Evolutionary conservation across 2,113 vertebrate species (phyloP).

Genomic region (Pelecanoides urinatrix): DNA sequence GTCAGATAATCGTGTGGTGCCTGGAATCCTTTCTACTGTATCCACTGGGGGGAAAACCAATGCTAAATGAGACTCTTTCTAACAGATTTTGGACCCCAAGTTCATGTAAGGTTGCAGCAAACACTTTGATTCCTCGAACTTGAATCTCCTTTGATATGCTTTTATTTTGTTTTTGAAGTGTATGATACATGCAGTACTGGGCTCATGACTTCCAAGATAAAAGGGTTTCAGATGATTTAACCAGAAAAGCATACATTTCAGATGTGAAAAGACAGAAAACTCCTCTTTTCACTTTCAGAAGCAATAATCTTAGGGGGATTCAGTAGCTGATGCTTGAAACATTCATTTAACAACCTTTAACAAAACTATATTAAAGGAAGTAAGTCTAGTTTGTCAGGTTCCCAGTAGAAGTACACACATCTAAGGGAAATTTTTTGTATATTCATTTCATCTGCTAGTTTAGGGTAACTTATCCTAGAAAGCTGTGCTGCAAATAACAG

Average conservation of each 20-base stretch:
- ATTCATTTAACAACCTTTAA: background rate
- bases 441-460: background rate
- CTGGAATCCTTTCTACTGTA: background rate
- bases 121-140: background rate
- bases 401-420: background rate
- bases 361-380: background rate
- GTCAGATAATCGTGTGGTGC: background rate
- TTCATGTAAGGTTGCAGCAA: background rate
- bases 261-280: background rate
- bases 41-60: background rate
- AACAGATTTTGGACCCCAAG: background rate
- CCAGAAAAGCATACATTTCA: background rate
- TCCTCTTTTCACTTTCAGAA: background rate
- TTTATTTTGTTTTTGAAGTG: background rate
- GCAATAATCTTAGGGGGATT: background rate
- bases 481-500: background rate
- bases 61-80: background rate
- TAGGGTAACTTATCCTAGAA: background rate
- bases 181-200: background rate
- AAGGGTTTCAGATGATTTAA: background rate
- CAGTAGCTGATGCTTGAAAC: background rate
- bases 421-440: background rate
- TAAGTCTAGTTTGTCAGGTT: background rate
- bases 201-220: background rate
- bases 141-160: constrained; percentile 17